Evolutionary conservation across 2,797 vertebrate genomes (phyloP).

Genomic region (Girardinus metallicus): DNA sequence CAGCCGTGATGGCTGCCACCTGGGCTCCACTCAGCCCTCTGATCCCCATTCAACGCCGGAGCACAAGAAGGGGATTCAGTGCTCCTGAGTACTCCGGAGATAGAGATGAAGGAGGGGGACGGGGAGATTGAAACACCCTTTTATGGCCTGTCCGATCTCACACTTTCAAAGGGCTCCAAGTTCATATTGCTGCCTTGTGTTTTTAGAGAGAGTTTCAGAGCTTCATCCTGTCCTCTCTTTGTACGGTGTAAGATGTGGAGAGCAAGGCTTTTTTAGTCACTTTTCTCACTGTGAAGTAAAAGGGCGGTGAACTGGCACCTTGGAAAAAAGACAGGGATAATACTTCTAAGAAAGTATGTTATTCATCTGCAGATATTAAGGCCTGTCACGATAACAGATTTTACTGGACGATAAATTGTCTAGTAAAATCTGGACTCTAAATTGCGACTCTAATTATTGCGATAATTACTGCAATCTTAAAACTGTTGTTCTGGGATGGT

Average conservation of each 20-base stretch:
- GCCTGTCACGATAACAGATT: no score
- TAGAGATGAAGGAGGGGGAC: constrained; percentile 23
- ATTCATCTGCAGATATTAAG: no score
- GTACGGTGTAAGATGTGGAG: constrained; percentile 22
- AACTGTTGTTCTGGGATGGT: no score
- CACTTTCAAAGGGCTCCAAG: constrained; percentile 42
- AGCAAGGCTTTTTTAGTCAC: constrained; percentile 16
- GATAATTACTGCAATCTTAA: no score
- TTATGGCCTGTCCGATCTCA: constrained; percentile 38
- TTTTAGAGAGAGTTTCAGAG: constrained; percentile 33
- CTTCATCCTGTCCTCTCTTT: constrained; percentile 28
- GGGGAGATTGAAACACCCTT: constrained; percentile 47
- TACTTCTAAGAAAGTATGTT: not conserved
- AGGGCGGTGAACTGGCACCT: not conserved
- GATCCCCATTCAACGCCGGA: constrained; percentile 19
- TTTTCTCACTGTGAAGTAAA: constrained; percentile 18
- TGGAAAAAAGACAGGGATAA: not conserved
- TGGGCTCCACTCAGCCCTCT: constrained; percentile 32
- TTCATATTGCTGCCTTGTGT: constrained; percentile 16
- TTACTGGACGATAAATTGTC: no score
- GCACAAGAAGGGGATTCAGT: constrained; percentile 8
- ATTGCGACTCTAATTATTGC: no score
- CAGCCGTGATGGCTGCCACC: not conserved
- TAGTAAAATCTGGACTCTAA: no score
- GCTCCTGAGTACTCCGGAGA: constrained; percentile 29